phyloP scores from a whole-genome alignment of 1,140 invertebrate genomes.

The Drosophila fuyamai region DNA sequence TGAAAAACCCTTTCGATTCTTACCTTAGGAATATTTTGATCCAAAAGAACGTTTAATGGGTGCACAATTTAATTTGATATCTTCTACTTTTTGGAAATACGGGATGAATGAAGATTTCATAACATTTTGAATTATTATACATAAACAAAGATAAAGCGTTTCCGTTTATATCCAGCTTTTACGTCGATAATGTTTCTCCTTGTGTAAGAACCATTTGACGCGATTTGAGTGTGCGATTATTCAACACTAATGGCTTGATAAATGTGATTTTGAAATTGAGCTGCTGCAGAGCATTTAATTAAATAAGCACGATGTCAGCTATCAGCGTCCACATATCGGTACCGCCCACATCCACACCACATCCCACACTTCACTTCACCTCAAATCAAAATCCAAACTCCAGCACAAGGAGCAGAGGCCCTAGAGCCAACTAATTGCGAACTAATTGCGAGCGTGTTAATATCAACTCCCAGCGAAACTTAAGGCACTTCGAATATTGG shows the following conservation, averaged over 20 bases:
- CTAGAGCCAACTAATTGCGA: constrained; percentile 60
- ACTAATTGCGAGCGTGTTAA: constrained; percentile 70
- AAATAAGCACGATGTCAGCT: constrained; percentile 65
- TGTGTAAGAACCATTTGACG: constrained; percentile 8
- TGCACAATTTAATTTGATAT: too few species aligned
- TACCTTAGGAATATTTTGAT: too few species aligned
- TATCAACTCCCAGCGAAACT: constrained; percentile 27
- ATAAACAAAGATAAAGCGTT: background rate
- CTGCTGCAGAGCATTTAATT: constrained; percentile 73
- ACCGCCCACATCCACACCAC: background rate
- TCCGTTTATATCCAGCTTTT: background rate
- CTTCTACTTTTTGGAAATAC: too few species aligned
- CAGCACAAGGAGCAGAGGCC: background rate
- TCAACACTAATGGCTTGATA: constrained; percentile 82
- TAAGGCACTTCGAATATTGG: constrained; percentile 9
- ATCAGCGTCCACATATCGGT: constrained; percentile 38
- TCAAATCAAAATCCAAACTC: background rate
- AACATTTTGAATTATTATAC: too few species aligned
- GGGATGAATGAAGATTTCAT: too few species aligned
- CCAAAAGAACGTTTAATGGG: too few species aligned
- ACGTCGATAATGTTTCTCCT: background rate
- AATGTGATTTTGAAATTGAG: constrained; percentile 79
- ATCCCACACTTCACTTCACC: too few species aligned
- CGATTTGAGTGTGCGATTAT: constrained; percentile 59
- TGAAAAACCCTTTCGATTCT: background rate